Percentiles rank a stretch among this genome's conserved stretches.
Conservation (phyloP, 92 coral and sea anemone genomes). For the Phenganax subtilis region DNA sequence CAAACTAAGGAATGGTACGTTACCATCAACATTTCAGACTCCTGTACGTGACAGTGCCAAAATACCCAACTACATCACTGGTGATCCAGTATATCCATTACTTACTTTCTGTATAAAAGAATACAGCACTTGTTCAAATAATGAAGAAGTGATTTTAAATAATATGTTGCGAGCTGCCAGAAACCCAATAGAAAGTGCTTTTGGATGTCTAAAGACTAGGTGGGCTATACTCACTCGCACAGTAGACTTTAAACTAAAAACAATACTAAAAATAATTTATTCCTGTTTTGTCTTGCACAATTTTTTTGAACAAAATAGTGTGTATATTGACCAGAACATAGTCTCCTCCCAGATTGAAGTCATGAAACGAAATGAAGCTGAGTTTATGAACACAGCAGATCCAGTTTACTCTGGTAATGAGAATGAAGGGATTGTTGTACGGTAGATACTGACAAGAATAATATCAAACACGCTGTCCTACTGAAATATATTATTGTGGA, state of each 20-base stretch:
- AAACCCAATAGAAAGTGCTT: constrained; percentile 53
- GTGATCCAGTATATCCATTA: constrained; percentile 19
- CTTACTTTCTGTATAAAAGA: constrained; percentile 56
- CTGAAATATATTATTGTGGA: too few relatives aligned
- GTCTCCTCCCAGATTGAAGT: neutral
- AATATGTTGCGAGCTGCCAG: constrained; percentile 49
- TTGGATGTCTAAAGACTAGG: constrained; percentile 49
- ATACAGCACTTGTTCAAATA: constrained; percentile 42
- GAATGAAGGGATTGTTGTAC: constrained; percentile 46
- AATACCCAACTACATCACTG: constrained; percentile 3
- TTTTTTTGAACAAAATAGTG: constrained; percentile 40
- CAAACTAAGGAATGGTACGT: constrained; percentile 24
- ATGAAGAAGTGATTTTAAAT: constrained; percentile 46
- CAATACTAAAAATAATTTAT: constrained; percentile 21
- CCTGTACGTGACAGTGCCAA: constrained; percentile 13
- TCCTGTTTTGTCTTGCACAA: constrained; percentile 54
- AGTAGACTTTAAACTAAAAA: too few relatives aligned
- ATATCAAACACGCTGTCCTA: constrained; percentile 16
- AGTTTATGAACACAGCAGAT: constrained; percentile 47
- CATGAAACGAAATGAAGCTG: constrained; percentile 43
- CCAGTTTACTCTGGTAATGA: constrained; percentile 52
- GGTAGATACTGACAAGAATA: constrained; percentile 45
- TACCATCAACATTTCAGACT: constrained; percentile 38
- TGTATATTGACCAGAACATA: constrained; percentile 44
- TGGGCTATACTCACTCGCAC: constrained; percentile 51